Conservation (phyloP, 2,113 vertebrate genomes). For the Zootoca vivipara region DNA sequence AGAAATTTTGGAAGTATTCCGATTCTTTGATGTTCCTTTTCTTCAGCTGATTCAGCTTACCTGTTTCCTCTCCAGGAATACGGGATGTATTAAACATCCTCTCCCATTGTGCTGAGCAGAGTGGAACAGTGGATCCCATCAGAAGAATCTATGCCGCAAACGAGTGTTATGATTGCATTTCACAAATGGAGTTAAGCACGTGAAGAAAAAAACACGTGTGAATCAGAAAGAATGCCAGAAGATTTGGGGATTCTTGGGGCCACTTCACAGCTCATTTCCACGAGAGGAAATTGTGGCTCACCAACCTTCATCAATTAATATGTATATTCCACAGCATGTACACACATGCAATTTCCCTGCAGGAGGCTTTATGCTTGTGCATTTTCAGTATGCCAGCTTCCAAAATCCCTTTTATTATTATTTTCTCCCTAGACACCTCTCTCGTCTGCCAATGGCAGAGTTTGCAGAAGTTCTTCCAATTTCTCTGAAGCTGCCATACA, state of each 20-base stretch:
- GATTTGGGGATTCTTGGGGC: background rate
- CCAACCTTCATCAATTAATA: background rate
- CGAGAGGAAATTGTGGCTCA: background rate
- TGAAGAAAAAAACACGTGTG: conserved; percentile 1
- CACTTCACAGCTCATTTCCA: background rate
- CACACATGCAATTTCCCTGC: background rate
- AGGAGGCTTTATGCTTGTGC: background rate
- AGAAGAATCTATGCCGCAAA: conserved; percentile 84
- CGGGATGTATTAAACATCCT: conserved; percentile 93
- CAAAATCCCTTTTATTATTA: background rate
- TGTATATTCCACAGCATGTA: background rate
- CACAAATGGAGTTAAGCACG: background rate
- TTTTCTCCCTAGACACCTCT: background rate
- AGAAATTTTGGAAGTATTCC: conserved; percentile 9
- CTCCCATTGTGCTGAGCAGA: conserved; percentile 98
- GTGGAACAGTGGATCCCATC: conserved; percentile 91
- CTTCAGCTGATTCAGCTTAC: conserved; percentile 73
- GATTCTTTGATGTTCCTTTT: background rate
- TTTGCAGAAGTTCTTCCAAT: background rate
- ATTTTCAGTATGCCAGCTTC: background rate
- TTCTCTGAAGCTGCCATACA: background rate
- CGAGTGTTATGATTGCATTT: background rate
- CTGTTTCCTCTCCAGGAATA: conserved; percentile 92
- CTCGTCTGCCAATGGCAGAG: background rate
- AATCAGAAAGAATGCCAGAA: conserved; percentile 15